Evolutionary conservation across 2,888 invertebrate genomes (phyloP).

Genomic region (Lepidochrysops patricia): DNA sequence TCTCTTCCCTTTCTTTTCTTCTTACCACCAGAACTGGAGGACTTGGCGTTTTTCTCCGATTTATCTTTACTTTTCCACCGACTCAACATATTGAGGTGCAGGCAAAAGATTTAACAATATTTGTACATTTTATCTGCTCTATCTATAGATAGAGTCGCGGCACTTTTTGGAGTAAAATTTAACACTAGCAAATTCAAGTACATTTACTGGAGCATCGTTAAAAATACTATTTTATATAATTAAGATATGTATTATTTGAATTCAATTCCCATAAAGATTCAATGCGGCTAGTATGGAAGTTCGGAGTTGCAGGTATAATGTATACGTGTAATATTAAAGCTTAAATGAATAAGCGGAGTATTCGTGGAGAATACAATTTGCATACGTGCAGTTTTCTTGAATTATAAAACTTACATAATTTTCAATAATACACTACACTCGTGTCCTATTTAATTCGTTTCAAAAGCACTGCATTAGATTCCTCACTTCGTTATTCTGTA

Average conservation of each 20-base stretch:
- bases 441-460: not conserved
- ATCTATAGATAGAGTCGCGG: constrained; percentile 17
- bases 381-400: not conserved
- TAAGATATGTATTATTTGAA: constrained; percentile 15
- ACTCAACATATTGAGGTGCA: constrained; percentile 77
- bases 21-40: constrained; percentile 76
- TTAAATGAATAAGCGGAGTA: not conserved
- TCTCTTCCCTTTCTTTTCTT: constrained; percentile 90
- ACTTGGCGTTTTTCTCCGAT: constrained; percentile 79
- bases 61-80: constrained; percentile 92
- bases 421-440: not conserved
- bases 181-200: not conserved
- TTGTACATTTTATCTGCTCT: constrained; percentile 18
- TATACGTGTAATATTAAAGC: constrained; percentile 5
- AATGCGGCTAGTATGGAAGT: constrained; percentile 11
- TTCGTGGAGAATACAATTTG: not conserved
- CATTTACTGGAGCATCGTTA: constrained; percentile 2
- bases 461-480: constrained; percentile 2
- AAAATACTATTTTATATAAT: constrained; percentile 14
- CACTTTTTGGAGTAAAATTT: constrained; percentile 13
- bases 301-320: not conserved
- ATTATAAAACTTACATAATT: not conserved
- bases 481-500: not conserved
- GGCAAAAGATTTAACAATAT: constrained; percentile 15
- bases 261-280: constrained; percentile 14